phyloP scores from a whole-genome alignment of 2,113 vertebrate species.

The Oryzias woworae region DNA sequence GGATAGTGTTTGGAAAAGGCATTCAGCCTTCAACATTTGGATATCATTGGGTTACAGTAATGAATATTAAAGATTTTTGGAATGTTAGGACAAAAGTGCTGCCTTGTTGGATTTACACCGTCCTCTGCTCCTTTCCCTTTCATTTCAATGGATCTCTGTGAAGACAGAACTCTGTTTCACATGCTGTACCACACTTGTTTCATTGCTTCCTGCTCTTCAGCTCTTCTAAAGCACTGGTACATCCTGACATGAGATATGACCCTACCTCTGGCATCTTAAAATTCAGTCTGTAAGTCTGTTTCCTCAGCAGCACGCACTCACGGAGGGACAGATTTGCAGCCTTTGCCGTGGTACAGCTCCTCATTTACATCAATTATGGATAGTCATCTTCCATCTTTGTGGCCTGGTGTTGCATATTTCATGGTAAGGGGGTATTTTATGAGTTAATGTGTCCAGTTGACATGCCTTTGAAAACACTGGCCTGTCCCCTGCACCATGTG shows the following conservation, averaged over 20 bases:
- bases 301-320: slow-evolving; percentile 34
- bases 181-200: slow-evolving; percentile 25
- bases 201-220: slow-evolving; percentile 26
- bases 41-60: slow-evolving; percentile 59
- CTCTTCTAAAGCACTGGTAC: slow-evolving; percentile 37
- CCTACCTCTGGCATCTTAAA: slow-evolving; percentile 58
- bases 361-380: slow-evolving; percentile 84
- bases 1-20: too few species aligned
- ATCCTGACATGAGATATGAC: slow-evolving; percentile 53
- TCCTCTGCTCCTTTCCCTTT: background rate
- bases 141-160: too few species aligned
- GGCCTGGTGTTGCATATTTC: slow-evolving; percentile 76
- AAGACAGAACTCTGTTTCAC: slow-evolving; percentile 1
- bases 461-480: slow-evolving; percentile 74
- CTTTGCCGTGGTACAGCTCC: slow-evolving; percentile 73
- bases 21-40: too few species aligned
- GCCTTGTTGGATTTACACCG: slow-evolving; percentile 25
- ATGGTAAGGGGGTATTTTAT: slow-evolving; percentile 75
- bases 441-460: slow-evolving; percentile 79
- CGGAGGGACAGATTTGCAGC: slow-evolving; percentile 49
- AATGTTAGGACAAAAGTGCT: slow-evolving; percentile 53
- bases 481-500: slow-evolving; percentile 65
- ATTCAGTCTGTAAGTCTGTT: slow-evolving; percentile 55
- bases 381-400: slow-evolving; percentile 74
- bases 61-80: slow-evolving; percentile 64